phyloP scores from a whole-genome alignment of 1,140 invertebrate species.

The Ctenoplectra terminalis region DNA sequence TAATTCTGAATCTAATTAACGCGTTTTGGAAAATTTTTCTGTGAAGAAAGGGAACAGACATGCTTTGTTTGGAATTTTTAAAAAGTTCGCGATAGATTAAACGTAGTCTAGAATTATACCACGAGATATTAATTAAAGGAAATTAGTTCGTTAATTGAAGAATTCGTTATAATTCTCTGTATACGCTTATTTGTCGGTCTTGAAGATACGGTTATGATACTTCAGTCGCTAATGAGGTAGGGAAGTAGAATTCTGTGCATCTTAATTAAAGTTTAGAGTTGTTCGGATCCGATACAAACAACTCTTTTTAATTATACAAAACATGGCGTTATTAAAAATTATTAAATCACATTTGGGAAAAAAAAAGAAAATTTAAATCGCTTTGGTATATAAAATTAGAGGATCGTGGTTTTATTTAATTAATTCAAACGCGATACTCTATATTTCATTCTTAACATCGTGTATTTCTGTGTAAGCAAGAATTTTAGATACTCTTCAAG shows the following conservation, averaged over 20 bases:
- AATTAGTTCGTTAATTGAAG: not conserved
- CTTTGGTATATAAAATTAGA: not conserved
- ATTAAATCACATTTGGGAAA: not conserved
- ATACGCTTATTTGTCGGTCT: not conserved
- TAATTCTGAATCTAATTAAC: no score
- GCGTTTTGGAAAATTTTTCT: no score
- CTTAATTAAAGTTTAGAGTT: constrained; percentile 11
- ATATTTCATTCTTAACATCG: not conserved
- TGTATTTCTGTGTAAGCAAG: not conserved
- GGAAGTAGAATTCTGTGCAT: not conserved
- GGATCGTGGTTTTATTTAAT: not conserved
- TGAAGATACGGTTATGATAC: not conserved
- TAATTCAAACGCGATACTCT: not conserved
- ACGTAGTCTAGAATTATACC: no score
- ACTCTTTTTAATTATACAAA: not conserved
- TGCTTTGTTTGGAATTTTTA: no score
- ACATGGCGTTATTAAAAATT: not conserved
- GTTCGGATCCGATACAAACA: not conserved
- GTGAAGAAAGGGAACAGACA: no score
- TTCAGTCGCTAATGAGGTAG: constrained; percentile 14
- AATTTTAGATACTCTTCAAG: no score
- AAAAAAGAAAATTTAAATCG: no score
- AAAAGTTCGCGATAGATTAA: no score
- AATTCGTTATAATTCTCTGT: not conserved
- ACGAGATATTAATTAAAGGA: not conserved